phyloP scores from a whole-genome alignment of 2,797 vertebrate genomes.

The Hyperoplus lanceolatus region DNA sequence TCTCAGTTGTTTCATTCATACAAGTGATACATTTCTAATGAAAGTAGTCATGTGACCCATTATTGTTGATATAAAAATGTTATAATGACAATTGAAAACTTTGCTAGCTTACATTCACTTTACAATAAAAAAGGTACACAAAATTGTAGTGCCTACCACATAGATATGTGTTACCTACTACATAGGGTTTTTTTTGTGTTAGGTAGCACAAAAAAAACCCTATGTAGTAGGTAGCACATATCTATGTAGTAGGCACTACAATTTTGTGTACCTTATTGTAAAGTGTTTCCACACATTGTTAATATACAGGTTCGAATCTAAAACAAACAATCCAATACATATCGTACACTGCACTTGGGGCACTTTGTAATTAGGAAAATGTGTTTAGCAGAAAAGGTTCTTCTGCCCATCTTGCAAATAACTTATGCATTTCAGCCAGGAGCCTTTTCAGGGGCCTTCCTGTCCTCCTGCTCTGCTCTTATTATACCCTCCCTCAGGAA shows the following conservation, averaged over 20 bases:
- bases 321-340: not conserved
- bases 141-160: too few species aligned
- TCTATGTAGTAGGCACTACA: too few species aligned
- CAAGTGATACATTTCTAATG: not conserved
- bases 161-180: too few species aligned
- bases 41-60: not conserved
- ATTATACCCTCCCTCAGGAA: constrained; percentile 43
- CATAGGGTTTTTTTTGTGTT: too few species aligned
- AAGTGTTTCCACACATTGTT: not conserved
- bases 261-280: too few species aligned
- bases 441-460: constrained; percentile 56
- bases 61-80: not conserved
- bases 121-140: too few species aligned
- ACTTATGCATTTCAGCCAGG: constrained; percentile 50
- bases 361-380: constrained; percentile 24
- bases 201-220: too few species aligned
- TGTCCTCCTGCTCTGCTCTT: constrained; percentile 46
- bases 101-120: not conserved
- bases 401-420: constrained; percentile 39
- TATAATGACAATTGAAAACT: not conserved
- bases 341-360: not conserved
- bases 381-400: constrained; percentile 28
- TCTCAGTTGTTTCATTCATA: constrained; percentile 5
- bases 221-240: too few species aligned
- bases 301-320: not conserved